Conservation (phyloP, 2,888 invertebrate genomes). For the Tanytarsus gracilentus region DNA sequence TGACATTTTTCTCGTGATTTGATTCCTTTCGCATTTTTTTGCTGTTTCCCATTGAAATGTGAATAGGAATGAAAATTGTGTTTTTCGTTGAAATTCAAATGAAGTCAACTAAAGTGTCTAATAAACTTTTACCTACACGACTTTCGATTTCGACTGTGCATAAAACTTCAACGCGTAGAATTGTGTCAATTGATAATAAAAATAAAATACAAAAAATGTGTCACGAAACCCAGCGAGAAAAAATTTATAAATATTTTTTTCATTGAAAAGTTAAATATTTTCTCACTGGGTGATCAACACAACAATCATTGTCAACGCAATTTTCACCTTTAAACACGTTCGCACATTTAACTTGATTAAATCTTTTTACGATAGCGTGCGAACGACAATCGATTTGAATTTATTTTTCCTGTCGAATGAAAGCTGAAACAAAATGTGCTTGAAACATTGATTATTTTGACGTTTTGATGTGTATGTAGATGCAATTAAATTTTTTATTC, state of each 20-base stretch:
- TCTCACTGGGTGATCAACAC: no score
- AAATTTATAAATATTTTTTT: no score
- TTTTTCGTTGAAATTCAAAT: slow-evolving; percentile 9
- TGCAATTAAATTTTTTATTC: slow-evolving; percentile 26
- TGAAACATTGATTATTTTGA: no score
- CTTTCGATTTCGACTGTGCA: not conserved
- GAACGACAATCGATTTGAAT: no score
- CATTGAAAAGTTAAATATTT: no score
- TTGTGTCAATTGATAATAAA: not conserved
- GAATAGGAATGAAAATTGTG: not conserved
- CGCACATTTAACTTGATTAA: not conserved
- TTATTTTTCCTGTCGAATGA: no score
- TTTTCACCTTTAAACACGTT: not conserved
- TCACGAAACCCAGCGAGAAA: no score
- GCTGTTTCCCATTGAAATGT: no score
- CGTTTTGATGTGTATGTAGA: slow-evolving; percentile 11
- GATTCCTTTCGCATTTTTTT: slow-evolving; percentile 8
- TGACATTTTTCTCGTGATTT: slow-evolving; percentile 22
- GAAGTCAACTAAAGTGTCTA: slow-evolving; percentile 21
- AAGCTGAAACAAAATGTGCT: no score
- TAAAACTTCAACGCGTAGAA: not conserved
- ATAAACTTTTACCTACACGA: slow-evolving; percentile 10
- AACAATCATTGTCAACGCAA: no score
- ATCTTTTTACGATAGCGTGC: no score
- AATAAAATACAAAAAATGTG: not conserved